Conservation (phyloP, 2,797 vertebrate genomes). For the Chromis chromis region DNA sequence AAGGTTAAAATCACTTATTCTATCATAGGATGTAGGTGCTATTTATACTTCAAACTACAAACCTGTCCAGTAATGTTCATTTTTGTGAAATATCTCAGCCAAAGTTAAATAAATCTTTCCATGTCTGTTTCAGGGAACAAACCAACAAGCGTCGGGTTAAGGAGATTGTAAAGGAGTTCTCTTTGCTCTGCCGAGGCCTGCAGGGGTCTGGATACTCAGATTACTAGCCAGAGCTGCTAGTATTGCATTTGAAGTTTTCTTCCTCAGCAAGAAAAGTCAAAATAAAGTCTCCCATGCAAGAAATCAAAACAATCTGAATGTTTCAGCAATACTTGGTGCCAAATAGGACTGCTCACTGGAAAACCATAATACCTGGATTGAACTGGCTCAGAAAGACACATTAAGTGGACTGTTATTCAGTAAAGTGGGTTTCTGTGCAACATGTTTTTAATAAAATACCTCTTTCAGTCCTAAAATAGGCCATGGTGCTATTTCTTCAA, state of each 20-base stretch:
- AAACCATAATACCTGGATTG: constrained; percentile 1
- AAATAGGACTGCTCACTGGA: constrained; percentile 5
- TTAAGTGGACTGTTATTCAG: constrained; percentile 2
- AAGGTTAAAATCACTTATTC: too few relatives aligned
- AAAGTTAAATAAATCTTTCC: background rate
- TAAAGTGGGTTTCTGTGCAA: constrained; percentile 16
- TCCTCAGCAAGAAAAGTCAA: background rate
- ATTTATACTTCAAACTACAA: background rate
- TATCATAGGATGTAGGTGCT: background rate
- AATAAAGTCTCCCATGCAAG: background rate
- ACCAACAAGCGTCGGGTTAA: constrained; percentile 92
- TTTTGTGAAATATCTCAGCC: background rate
- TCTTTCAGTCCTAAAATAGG: constrained; percentile 26
- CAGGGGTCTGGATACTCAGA: constrained; percentile 92
- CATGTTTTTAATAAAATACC: constrained; percentile 56
- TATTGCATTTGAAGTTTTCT: background rate
- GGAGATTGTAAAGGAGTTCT: constrained; percentile 97
- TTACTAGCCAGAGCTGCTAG: constrained; percentile 74
- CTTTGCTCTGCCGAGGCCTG: constrained; percentile 92
- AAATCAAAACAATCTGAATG: background rate
- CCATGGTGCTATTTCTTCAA: constrained; percentile 22
- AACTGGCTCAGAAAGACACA: constrained; percentile 24
- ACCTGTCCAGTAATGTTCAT: background rate
- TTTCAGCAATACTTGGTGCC: constrained; percentile 3
- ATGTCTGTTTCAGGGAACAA: constrained; percentile 87